Conservation (phyloP, 2,113 vertebrate species). For the Chaetodon auriga region DNA sequence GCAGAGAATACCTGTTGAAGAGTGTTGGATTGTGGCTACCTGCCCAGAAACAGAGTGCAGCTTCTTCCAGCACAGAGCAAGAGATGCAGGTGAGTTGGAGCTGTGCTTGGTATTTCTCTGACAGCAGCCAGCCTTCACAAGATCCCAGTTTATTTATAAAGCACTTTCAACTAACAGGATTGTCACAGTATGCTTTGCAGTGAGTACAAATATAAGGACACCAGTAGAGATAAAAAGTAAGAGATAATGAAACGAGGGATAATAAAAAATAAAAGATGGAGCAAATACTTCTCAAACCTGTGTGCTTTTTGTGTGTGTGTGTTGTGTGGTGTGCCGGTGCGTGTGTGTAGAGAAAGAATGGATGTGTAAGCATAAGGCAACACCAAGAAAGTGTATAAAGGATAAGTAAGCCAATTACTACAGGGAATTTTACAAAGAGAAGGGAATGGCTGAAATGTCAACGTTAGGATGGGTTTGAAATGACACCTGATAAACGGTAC, state of each 20-base stretch:
- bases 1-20: slow-evolving; percentile 84
- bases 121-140: slow-evolving; percentile 32
- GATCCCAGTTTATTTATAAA: slow-evolving; percentile 60
- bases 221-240: slow-evolving; percentile 51
- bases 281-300: slow-evolving; percentile 32
- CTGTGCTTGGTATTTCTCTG: slow-evolving; percentile 31
- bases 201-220: slow-evolving; percentile 52
- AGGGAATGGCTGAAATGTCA: slow-evolving; percentile 23
- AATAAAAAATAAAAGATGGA: slow-evolving; percentile 42
- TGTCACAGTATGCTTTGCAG: slow-evolving; percentile 51
- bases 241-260: slow-evolving; percentile 52
- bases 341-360: not conserved
- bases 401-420: slow-evolving; percentile 34
- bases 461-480: slow-evolving; percentile 18
- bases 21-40: slow-evolving; percentile 85
- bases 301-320: slow-evolving; percentile 9
- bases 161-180: slow-evolving; percentile 60
- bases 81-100: slow-evolving; percentile 77
- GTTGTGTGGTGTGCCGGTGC: slow-evolving; percentile 4
- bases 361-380: slow-evolving; percentile 24
- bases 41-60: slow-evolving; percentile 71
- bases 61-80: slow-evolving; percentile 58
- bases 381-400: slow-evolving; percentile 11
- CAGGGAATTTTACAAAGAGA: slow-evolving; percentile 10
- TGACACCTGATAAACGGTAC: slow-evolving; percentile 23